Conservation (phyloP, 2,113 vertebrate species). For the Mesitornis unicolor region DNA sequence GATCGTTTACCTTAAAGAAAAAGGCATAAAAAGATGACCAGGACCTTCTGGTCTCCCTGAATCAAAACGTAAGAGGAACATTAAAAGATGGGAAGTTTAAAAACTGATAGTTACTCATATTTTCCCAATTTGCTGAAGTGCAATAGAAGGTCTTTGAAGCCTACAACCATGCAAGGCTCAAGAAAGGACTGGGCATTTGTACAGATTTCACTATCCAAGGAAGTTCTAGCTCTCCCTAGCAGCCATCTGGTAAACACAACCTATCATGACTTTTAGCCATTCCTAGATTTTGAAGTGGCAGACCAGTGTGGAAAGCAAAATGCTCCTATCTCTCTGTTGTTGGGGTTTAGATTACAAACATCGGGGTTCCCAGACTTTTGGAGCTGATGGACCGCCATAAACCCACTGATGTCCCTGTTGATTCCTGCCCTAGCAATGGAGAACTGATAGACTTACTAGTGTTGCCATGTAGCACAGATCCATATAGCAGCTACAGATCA, state of each 20-base stretch:
- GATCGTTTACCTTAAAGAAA: background rate
- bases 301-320: background rate
- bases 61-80: background rate
- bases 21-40: background rate
- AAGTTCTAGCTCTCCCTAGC: background rate
- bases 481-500: slow-evolving; percentile 21
- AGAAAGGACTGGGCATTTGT: background rate
- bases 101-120: background rate
- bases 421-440: background rate
- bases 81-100: background rate
- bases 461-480: background rate
- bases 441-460: background rate
- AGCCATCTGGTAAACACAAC: background rate
- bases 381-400: background rate
- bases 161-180: background rate
- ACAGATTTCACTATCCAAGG: background rate
- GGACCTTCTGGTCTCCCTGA: background rate
- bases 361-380: background rate
- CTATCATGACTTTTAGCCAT: background rate
- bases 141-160: background rate
- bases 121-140: background rate
- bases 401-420: background rate
- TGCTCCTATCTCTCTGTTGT: accelerated
- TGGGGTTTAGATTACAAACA: background rate
- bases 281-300: background rate